These are phyloP conservation scores for Melanotus villosus DNA, from an alignment of 2,888 invertebrate genomes.

Conservation along the genomic window DNA sequence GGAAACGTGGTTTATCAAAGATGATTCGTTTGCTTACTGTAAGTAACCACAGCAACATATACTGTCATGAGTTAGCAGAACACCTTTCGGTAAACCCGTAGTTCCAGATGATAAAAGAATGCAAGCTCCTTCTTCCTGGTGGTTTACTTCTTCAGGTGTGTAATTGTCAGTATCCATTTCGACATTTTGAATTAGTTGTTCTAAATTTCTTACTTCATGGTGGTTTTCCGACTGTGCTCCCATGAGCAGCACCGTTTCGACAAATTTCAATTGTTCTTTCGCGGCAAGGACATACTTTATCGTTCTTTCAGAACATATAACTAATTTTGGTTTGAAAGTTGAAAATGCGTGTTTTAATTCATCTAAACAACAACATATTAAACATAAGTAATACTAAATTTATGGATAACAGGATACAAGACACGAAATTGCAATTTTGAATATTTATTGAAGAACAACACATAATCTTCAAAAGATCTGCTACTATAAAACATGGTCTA, in stretches of 20 bases:
- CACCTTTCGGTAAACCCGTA: conserved; percentile 78
- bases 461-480: no score
- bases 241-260: conserved; percentile 72
- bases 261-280: conserved; percentile 68
- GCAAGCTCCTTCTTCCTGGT: conserved; percentile 66
- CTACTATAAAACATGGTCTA: no score
- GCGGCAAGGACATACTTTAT: conserved; percentile 71
- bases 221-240: conserved; percentile 68
- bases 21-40: no score
- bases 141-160: conserved; percentile 67
- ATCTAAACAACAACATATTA: conserved; percentile 69
- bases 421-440: no score
- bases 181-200: conserved; percentile 51
- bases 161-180: conserved; percentile 65
- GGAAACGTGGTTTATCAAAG: no score
- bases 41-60: not conserved
- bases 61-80: conserved; percentile 72
- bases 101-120: conserved; percentile 79
- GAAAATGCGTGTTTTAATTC: conserved; percentile 71
- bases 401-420: no score
- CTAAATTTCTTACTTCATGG: conserved; percentile 70
- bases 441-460: no score
- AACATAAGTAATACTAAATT: conserved; percentile 62
- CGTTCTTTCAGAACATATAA: conserved; percentile 75
- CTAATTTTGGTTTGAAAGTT: conserved; percentile 76